phyloP scores from a whole-genome alignment of 2,888 invertebrate genomes.

The Schrankia costaestrigalis region DNA sequence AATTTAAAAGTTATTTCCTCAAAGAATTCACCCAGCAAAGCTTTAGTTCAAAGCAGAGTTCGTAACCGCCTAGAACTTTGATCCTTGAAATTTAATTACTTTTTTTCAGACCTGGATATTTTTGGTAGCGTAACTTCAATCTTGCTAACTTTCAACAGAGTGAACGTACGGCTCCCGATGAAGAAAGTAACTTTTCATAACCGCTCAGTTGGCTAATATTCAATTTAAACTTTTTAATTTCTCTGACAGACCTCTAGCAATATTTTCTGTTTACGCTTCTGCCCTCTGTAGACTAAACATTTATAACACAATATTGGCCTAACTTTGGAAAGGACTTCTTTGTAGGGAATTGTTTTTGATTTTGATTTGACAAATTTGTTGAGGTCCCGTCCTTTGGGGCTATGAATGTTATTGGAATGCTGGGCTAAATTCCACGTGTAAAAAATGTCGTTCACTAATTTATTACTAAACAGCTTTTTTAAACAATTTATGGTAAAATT shows the following conservation, averaged over 20 bases:
- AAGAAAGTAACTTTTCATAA: constrained; percentile 49
- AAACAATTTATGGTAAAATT: no score
- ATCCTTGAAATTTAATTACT: constrained; percentile 45
- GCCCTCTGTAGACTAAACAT: constrained; percentile 47
- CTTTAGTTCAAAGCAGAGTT: constrained; percentile 3
- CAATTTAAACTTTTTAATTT: constrained; percentile 76
- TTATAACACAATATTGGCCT: constrained; percentile 29
- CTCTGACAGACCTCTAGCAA: constrained; percentile 50
- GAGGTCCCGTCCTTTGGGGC: no score
- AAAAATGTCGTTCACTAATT: no score
- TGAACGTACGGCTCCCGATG: constrained; percentile 31
- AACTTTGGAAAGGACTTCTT: constrained; percentile 23
- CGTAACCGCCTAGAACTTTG: constrained; percentile 21
- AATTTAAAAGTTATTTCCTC: constrained; percentile 1
- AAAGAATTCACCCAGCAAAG: constrained; percentile 3
- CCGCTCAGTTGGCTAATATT: constrained; percentile 68
- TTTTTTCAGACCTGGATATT: constrained; percentile 40
- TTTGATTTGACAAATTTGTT: constrained; percentile 6
- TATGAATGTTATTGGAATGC: no score
- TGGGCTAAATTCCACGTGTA: no score
- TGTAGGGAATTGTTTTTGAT: constrained; percentile 22
- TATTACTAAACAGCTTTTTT: no score
- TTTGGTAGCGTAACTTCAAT: constrained; percentile 42
- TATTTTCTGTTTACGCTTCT: constrained; percentile 60
- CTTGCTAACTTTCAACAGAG: constrained; percentile 44